These are phyloP conservation scores for Scomberomorus guttatus DNA, from an alignment of 2,797 vertebrate species.

Conservation along the genomic window DNA sequence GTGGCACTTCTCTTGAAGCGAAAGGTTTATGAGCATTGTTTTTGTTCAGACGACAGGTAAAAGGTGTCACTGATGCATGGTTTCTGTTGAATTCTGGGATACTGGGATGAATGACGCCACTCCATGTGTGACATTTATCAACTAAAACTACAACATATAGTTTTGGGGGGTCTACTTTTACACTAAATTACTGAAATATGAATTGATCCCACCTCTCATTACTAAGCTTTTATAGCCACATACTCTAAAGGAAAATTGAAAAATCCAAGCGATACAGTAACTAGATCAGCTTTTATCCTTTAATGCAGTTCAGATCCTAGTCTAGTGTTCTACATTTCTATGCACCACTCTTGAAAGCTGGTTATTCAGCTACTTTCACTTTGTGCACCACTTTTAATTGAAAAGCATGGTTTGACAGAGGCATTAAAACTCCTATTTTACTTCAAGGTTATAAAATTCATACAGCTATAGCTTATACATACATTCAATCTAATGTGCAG, in stretches of 20 bases:
- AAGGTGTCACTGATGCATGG: too few relatives aligned
- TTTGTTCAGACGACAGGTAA: not conserved
- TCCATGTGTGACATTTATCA: conserved; percentile 1
- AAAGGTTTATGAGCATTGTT: not conserved
- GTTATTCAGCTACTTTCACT: conserved; percentile 13
- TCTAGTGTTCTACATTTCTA: conserved; percentile 8
- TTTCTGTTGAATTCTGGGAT: not conserved
- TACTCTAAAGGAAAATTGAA: conserved; percentile 13
- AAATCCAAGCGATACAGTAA: not conserved
- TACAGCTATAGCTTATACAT: not conserved
- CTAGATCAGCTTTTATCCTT: conserved; percentile 2
- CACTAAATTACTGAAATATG: conserved; percentile 1
- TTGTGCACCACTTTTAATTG: conserved; percentile 3
- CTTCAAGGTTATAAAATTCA: conserved; percentile 6
- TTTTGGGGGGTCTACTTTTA: not conserved
- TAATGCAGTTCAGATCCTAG: not conserved
- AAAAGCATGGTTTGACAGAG: conserved; percentile 15
- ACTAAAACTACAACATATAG: not conserved
- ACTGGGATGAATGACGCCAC: not conserved
- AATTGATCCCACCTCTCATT: conserved; percentile 31
- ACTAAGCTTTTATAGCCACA: conserved; percentile 25
- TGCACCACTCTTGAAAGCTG: not conserved
- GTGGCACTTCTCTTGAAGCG: not conserved
- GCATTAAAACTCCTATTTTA: not conserved
- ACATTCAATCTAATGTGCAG: conserved; percentile 1